These are phyloP conservation scores for Drosophila leonis DNA, from an alignment of 2,888 invertebrate genomes.

Conservation along the genomic window DNA sequence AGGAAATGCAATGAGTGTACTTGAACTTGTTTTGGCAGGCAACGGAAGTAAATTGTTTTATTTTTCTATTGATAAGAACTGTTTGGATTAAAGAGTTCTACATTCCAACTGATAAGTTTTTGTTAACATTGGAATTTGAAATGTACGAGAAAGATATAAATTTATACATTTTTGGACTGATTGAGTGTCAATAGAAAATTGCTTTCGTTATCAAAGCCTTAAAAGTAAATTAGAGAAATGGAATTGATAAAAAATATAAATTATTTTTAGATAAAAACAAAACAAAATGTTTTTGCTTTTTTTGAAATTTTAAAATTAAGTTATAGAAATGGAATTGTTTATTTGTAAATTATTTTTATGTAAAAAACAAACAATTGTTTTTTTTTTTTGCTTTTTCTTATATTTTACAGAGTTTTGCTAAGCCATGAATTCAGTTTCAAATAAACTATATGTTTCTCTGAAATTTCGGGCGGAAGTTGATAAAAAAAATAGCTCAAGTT, in stretches of 20 bases:
- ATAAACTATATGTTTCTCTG: not conserved
- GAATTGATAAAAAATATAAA: not conserved
- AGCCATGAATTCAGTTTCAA: not conserved
- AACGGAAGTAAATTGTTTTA: not conserved
- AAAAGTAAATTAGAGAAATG: not conserved
- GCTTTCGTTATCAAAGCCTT: not conserved
- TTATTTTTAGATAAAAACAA: not conserved
- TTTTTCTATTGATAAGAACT: constrained; percentile 19
- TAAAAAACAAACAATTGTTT: not conserved
- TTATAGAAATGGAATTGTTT: too few species aligned
- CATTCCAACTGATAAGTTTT: not conserved
- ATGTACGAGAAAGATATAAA: not conserved
- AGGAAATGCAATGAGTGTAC: constrained; percentile 33
- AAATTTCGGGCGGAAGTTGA: not conserved
- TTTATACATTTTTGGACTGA: not conserved
- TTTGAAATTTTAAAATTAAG: not conserved
- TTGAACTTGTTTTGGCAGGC: constrained; percentile 47
- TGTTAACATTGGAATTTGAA: not conserved
- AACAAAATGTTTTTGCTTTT: not conserved
- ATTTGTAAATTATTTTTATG: too few species aligned
- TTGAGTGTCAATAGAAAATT: not conserved
- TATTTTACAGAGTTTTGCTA: not conserved
- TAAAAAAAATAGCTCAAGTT: not conserved
- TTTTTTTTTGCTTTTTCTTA: not conserved
- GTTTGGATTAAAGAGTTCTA: not conserved